Evolutionary conservation across 2,888 invertebrate genomes (phyloP), one percentile per base, ranked within the genome.

Genomic region (Nephrotoma appendiculata): DNA sequence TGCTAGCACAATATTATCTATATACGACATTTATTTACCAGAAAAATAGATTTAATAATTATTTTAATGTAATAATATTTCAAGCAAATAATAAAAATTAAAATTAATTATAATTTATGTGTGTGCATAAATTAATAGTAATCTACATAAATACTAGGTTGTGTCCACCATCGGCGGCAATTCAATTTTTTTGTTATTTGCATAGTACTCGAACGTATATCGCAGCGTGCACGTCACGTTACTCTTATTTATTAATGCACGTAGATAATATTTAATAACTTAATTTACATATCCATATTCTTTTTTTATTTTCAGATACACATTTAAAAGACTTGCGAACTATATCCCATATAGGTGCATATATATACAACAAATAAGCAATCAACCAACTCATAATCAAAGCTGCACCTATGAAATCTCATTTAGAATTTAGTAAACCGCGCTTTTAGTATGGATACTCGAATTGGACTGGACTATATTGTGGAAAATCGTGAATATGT

Each of bases 401-500:
- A 19, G 11, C 71, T 71, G 31, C 71, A 71, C 71, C 4, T 71
- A 71, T 71, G 71, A 71, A 71, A 71, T 71, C 71, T 71, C 71
- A 71, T 71, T 71, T 71, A 31, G 71, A 71, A 71, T 71, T 71
- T 9, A 71, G 71, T 31, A 71, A 71, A 71, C 31, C 31, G 31
- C 71, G 19, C 71, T 31, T 71, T 71, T 71, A 71, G 89, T 90
- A 96, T 98, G 97, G 98, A 98, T 93, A 96, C 97, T 91, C 95
- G 97, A 90, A 96, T 97, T 92, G 98, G 98, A 89, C 94, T 98
- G 92, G 97, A 98, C 93, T 97, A 97, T 92, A 97, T 98, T 91
- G 97, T 98, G 89, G 97, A 98, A 92, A 97, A 98, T 92, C 96
- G 96, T 88, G 98, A 98, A 92, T 98, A 98, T 92, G 96, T 96